A percentile compares a stretch with the other conserved stretches of the same genome.
Conservation (phyloP, 2,888 invertebrate genomes). For the Macropis europaea region DNA sequence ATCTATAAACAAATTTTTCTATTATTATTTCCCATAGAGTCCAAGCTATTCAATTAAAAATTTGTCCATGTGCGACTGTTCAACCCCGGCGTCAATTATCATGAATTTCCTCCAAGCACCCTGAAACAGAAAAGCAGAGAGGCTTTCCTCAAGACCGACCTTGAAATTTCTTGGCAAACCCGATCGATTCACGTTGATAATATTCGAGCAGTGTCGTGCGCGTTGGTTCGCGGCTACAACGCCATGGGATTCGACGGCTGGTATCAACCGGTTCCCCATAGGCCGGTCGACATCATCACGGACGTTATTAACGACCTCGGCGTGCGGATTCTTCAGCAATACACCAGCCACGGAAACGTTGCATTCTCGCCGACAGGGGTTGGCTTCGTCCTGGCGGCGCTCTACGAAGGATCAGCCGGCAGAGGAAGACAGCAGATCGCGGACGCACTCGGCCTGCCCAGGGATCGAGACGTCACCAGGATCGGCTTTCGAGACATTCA, state of each 20-base stretch:
- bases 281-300: slow-evolving; percentile 88
- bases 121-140: no score
- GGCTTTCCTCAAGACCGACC: background rate
- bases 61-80: no score
- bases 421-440: slow-evolving; percentile 87
- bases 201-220: slow-evolving; percentile 52
- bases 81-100: no score
- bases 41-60: no score
- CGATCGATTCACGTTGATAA: no score
- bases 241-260: slow-evolving; percentile 51
- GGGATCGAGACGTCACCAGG: slow-evolving; percentile 87
- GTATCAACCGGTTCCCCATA: slow-evolving; percentile 61
- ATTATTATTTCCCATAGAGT: no score
- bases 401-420: slow-evolving; percentile 90
- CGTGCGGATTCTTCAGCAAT: slow-evolving; percentile 78
- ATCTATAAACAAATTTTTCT: no score
- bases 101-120: no score
- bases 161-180: no score
- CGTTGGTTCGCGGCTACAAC: slow-evolving; percentile 54
- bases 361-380: slow-evolving; percentile 92
- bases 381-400: slow-evolving; percentile 88
- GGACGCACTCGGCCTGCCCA: slow-evolving; percentile 86
- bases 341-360: slow-evolving; percentile 82
- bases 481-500: slow-evolving; percentile 92
- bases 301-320: slow-evolving; percentile 89